phyloP scores from a whole-genome alignment of 1,140 invertebrate genomes.

The Bombus huntii region DNA sequence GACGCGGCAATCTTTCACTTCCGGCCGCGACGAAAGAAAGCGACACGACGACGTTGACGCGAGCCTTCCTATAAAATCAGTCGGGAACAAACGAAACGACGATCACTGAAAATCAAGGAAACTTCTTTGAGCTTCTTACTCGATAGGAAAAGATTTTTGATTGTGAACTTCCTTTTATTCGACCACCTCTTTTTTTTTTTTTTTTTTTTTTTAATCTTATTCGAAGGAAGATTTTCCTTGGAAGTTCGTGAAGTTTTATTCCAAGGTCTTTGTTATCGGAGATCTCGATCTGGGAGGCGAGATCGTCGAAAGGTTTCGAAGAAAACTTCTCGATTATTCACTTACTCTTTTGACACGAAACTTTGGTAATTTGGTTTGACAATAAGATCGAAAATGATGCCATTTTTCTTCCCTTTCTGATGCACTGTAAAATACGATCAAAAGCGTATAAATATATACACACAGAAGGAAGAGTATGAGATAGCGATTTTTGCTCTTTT shows the following conservation, averaged over 20 bases:
- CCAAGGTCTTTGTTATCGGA: not conserved
- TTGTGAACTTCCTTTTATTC: not conserved
- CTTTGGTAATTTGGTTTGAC: not conserved
- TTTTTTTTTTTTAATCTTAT: not conserved
- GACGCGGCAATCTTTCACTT: slow-evolving; percentile 58
- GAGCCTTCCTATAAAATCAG: slow-evolving; percentile 16
- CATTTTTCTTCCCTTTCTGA: not conserved
- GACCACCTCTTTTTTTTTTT: not conserved
- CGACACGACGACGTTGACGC: slow-evolving; percentile 30
- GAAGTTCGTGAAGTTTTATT: not conserved
- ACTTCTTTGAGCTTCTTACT: slow-evolving; percentile 15
- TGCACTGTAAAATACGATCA: too few relatives aligned
- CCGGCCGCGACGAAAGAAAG: slow-evolving; percentile 58
- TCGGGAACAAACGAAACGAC: slow-evolving; percentile 24
- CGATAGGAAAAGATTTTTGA: slow-evolving; percentile 38
- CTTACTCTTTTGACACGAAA: not conserved
- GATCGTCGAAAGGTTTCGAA: not conserved
- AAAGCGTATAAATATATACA: too few relatives aligned
- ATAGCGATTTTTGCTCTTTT: too few relatives aligned
- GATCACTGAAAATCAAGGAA: not conserved
- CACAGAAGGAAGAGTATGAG: too few relatives aligned
- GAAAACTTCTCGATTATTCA: not conserved
- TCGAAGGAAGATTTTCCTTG: not conserved
- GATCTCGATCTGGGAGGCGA: not conserved
- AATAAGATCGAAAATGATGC: not conserved